Percentiles rank a stretch among this genome's conserved stretches.
phyloP scores from a whole-genome alignment of 2,888 invertebrate genomes.

The Halictus ligatus region DNA sequence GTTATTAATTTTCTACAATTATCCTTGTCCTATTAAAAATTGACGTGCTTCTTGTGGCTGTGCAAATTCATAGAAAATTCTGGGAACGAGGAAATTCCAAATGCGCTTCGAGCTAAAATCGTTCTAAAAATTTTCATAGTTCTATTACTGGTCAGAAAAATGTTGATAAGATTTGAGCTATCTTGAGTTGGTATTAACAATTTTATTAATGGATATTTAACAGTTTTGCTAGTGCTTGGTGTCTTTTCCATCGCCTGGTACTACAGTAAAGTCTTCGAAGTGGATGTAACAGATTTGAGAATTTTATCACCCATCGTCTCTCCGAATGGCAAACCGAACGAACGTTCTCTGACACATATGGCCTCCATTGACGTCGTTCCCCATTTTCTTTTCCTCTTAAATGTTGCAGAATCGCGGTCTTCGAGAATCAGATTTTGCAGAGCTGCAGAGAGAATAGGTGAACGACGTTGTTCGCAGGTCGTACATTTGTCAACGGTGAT shows the following conservation, averaged over 20 bases:
- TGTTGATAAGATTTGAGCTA: background rate
- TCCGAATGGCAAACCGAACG: background rate
- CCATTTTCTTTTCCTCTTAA: background rate
- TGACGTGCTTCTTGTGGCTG: too few relatives aligned
- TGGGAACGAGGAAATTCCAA: too few relatives aligned
- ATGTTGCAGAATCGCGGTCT: conserved; percentile 1
- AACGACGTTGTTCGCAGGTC: background rate
- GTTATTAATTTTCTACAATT: too few relatives aligned
- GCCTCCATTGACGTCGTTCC: background rate
- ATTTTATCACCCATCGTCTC: conserved; percentile 12
- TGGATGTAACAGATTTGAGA: conserved; percentile 6
- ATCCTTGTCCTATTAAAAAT: too few relatives aligned
- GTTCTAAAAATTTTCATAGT: background rate
- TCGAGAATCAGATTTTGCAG: background rate
- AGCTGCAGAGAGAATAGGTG: background rate
- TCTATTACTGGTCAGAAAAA: background rate
- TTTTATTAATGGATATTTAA: too few relatives aligned
- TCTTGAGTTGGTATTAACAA: background rate
- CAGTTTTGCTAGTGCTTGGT: background rate
- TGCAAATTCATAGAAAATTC: background rate
- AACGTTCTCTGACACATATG: background rate
- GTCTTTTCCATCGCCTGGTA: background rate
- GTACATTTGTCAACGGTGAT: background rate
- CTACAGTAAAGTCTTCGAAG: background rate
- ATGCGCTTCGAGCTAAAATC: too few relatives aligned